These are phyloP conservation scores for Cynopterus sphinx DNA, from an alignment of 2,797 vertebrate species.

Conservation along the genomic window DNA sequence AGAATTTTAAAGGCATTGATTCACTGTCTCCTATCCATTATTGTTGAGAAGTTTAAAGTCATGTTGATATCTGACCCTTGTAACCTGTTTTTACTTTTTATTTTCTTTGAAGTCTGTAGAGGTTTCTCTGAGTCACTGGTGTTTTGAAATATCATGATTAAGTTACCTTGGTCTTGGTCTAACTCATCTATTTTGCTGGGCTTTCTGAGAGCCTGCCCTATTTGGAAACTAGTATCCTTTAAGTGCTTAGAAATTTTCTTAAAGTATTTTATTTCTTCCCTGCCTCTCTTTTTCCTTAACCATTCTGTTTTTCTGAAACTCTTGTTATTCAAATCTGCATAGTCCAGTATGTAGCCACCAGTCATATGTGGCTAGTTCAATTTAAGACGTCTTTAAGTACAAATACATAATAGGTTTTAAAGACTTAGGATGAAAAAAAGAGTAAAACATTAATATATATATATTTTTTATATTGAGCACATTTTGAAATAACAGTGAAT, in stretches of 20 bases:
- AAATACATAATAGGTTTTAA: background rate
- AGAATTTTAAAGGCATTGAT: background rate
- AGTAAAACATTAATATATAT: background rate
- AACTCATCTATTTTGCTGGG: background rate
- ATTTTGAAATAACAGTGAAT: background rate
- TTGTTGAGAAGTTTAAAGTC: background rate
- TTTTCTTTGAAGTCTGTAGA: background rate
- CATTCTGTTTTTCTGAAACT: background rate
- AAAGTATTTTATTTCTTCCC: background rate
- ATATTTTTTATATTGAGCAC: background rate
- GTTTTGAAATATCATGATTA: constrained; percentile 27
- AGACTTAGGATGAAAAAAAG: background rate
- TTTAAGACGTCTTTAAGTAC: background rate
- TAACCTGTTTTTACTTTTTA: background rate
- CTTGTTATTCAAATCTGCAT: background rate
- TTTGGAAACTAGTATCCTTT: constrained; percentile 6
- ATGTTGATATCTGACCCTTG: background rate
- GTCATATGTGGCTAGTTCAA: background rate
- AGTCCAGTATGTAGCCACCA: background rate
- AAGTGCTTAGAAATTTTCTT: background rate
- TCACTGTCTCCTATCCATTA: background rate
- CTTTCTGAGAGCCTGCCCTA: background rate
- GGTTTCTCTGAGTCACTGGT: background rate
- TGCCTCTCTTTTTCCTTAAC: background rate
- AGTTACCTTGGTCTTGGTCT: background rate